Evolutionary conservation across 2,797 vertebrate genomes (phyloP).

Genomic region (Ptychadena robeensis): DNA sequence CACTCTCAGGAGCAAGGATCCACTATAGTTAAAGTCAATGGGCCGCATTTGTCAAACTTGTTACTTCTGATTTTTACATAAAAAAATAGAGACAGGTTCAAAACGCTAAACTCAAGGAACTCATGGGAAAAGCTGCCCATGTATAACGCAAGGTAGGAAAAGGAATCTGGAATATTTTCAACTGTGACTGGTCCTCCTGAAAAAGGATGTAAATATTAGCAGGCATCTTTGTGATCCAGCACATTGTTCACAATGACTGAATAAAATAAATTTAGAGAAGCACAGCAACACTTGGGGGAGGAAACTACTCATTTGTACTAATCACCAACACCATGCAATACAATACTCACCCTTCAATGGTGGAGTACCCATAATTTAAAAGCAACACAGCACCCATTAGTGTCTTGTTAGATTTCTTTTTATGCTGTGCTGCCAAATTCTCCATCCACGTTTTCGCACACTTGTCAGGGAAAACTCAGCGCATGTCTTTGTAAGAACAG

Average conservation of each 20-base stretch:
- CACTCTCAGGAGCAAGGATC: no score
- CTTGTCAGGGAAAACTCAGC: background rate
- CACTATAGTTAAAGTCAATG: background rate
- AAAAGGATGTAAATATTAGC: background rate
- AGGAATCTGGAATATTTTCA: background rate
- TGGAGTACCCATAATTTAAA: background rate
- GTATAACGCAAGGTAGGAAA: background rate
- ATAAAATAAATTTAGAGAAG: conserved; percentile 6
- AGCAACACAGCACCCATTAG: conserved; percentile 11
- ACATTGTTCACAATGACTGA: conserved; percentile 14
- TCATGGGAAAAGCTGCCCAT: no score
- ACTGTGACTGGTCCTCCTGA: background rate
- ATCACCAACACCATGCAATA: conserved; percentile 32
- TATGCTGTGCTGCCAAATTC: background rate
- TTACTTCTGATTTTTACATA: background rate
- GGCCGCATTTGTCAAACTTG: background rate
- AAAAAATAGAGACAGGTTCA: no score
- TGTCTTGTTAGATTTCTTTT: background rate
- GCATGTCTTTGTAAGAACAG: background rate
- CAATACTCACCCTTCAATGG: background rate
- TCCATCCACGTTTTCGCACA: background rate
- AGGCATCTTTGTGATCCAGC: background rate
- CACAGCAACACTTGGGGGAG: background rate
- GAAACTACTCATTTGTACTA: conserved; percentile 10
- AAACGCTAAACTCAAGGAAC: no score